These are phyloP conservation scores for Oasisia sp. DNA, from an alignment of 2,888 invertebrate genomes.

Conservation along the genomic window DNA sequence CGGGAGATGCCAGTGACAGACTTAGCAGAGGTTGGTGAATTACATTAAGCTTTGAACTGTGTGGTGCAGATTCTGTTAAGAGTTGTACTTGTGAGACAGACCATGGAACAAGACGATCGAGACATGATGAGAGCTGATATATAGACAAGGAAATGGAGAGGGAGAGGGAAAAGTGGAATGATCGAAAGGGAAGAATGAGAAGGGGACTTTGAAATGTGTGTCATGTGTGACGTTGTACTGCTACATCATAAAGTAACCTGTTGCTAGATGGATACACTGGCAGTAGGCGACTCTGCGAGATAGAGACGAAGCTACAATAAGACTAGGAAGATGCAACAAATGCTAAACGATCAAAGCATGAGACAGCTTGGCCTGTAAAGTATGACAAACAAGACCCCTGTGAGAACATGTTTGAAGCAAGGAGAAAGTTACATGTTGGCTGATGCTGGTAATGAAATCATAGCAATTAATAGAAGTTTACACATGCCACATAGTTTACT, in stretches of 20 bases:
- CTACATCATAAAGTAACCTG: neutral
- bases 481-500: constrained; percentile 8
- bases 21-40: neutral
- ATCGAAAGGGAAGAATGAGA: neutral
- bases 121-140: neutral
- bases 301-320: neutral
- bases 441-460: constrained; percentile 30
- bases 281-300: neutral
- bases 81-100: neutral
- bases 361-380: neutral
- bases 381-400: neutral
- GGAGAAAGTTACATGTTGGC: constrained; percentile 25
- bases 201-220: neutral
- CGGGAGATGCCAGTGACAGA: neutral
- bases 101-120: neutral
- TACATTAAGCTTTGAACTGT: neutral
- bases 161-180: neutral
- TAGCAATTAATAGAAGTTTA: neutral
- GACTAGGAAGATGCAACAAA: neutral
- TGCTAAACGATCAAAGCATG: neutral
- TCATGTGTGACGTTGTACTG: neutral
- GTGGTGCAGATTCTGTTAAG: neutral
- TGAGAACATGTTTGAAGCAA: neutral
- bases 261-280: neutral
- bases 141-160: no score